Percentiles rank a stretch among this genome's conserved stretches.
Evolutionary conservation across 2,797 vertebrate species (phyloP).

Genomic region (Rhincodon typus): DNA sequence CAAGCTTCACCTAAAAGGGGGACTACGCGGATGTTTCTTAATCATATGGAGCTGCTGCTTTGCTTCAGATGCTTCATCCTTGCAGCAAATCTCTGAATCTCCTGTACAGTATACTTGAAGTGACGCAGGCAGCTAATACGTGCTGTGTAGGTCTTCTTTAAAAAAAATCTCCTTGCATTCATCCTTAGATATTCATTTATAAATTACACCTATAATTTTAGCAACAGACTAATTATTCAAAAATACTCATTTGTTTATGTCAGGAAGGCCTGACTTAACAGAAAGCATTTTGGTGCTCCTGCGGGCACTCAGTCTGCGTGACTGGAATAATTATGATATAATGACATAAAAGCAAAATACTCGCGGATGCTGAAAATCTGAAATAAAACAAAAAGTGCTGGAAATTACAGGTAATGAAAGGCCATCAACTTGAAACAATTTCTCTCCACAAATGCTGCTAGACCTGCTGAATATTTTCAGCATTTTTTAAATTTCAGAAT

Average conservation of each 20-base stretch:
- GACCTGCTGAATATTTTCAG: no score
- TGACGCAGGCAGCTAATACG: background rate
- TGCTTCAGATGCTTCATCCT: background rate
- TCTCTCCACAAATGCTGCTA: no score
- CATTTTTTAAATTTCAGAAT: no score
- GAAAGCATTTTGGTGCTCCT: background rate
- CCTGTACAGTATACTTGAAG: background rate
- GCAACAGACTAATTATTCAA: conserved; percentile 38
- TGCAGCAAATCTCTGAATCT: background rate
- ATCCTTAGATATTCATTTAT: background rate
- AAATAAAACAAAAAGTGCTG: background rate
- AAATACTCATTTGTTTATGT: conserved; percentile 39
- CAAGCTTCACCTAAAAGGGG: background rate
- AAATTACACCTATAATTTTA: conserved; percentile 36
- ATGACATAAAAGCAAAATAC: background rate
- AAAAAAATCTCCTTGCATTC: background rate
- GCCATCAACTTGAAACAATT: no score
- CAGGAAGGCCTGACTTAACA: conserved; percentile 31
- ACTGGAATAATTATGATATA: background rate
- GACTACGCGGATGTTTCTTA: background rate
- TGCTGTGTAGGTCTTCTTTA: no score
- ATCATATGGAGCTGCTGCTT: background rate
- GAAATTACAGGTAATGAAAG: no score
- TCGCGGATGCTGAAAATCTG: background rate
- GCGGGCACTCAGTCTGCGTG: background rate